Base-by-base conservation (phyloP, 2,888 invertebrate genomes). In the Drosophila ochracea region DNA sequence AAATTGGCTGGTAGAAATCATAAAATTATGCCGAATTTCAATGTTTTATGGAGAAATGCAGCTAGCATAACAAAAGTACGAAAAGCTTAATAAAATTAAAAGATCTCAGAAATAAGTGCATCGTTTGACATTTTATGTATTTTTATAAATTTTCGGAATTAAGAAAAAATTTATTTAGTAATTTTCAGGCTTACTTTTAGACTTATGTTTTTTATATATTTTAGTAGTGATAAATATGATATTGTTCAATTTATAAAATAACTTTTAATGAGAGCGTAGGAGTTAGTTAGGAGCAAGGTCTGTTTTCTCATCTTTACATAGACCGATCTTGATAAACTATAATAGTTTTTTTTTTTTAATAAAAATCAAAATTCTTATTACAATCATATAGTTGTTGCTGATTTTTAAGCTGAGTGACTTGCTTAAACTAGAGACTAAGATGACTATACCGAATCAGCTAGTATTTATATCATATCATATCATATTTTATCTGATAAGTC, bases 1-100 rank as follows among this genome's bases (percentile, higher is more conserved):
- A 25, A 25, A 16, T 16, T 25, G 16, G 16, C 0, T 47, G 1
- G 0, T 47, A 0, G 2, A 47, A 25, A 25, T 28, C 1, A 47
- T 47, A 1, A 21, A 25, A 47, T 25, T 9, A 9, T 7, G 7
- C 7, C 4, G 13, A 47, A 0, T 47, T 13, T 3, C 7, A 21
- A 21, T 47, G 16, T 16, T 47, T 47, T 1, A 16, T 2, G 21
- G 0, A 47, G 21, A 13, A 13, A 13, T 21, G 13, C 6, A 43
- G n/a, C 43, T 11, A 6, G 11, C 3, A n/a, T 11, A n/a, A 13
- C 3, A 47, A 21, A 21, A 7, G 21, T 7, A 16, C 4, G 7
- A 16, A 47, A 47, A 21, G 13, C 7, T 1, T 13, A 21, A 13
- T 2, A 13, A 13, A 7, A 21, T 2, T 13, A 7, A 47, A 13